Evolutionary conservation across 2,113 vertebrate species (phyloP).

Genomic region (Hippocampus comes): DNA sequence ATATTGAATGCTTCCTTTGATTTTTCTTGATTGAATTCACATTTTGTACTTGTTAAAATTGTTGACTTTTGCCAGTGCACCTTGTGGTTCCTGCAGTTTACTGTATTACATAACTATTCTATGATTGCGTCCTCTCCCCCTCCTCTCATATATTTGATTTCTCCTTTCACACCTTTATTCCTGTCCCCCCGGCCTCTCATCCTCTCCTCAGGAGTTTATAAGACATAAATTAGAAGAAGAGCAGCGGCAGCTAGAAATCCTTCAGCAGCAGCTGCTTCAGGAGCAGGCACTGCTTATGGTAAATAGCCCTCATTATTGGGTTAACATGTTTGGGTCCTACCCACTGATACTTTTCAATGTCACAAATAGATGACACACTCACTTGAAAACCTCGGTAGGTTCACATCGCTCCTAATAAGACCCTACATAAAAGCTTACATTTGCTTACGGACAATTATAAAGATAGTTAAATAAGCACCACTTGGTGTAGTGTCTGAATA

Average conservation of each 20-base stretch:
- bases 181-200: conserved; percentile 32
- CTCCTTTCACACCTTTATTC: conserved; percentile 18
- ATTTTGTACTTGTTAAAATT: not conserved
- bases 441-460: no score
- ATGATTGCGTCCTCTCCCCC: conserved; percentile 12
- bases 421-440: not conserved
- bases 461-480: no score
- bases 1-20: not conserved
- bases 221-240: conserved; percentile 92
- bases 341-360: not conserved
- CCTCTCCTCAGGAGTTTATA: conserved; percentile 83
- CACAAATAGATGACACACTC: not conserved
- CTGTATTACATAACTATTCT: conserved; percentile 24
- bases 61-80: conserved; percentile 11
- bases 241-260: conserved; percentile 90
- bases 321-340: conserved; percentile 1
- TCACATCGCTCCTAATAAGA: not conserved
- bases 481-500: no score
- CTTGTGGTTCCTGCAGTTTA: conserved; percentile 20
- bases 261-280: conserved; percentile 93
- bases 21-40: not conserved
- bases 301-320: conserved; percentile 54
- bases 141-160: conserved; percentile 3
- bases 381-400: not conserved
- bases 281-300: conserved; percentile 93